These are phyloP conservation scores for Philaethria dido DNA, from an alignment of 2,888 invertebrate genomes.

Conservation along the genomic window DNA sequence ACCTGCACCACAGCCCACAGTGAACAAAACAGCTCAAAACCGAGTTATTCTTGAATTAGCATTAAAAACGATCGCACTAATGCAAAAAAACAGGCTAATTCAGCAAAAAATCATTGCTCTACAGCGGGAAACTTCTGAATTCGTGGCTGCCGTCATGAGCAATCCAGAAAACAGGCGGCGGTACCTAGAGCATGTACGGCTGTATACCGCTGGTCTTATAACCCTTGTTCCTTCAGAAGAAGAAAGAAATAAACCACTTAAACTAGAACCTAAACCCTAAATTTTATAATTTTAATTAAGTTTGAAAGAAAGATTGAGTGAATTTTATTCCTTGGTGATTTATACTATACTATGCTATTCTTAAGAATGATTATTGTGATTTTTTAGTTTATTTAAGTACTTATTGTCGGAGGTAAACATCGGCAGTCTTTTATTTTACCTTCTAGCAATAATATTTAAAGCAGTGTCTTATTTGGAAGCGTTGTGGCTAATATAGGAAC, in stretches of 20 bases:
- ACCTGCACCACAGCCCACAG: conserved; percentile 35
- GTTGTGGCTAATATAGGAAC: conserved; percentile 68
- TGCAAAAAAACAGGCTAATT: conserved; percentile 85
- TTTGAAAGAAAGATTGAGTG: conserved; percentile 35
- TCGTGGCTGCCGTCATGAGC: conserved; percentile 83
- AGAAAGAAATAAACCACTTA: conserved; percentile 53
- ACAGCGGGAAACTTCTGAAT: conserved; percentile 85
- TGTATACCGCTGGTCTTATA: conserved; percentile 53
- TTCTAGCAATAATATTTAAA: conserved; percentile 63
- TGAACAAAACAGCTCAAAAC: conserved; percentile 64
- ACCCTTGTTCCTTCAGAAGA: conserved; percentile 45
- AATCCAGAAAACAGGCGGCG: conserved; percentile 74
- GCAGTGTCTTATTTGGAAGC: conserved; percentile 71
- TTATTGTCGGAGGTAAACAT: conserved; percentile 42
- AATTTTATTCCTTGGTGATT: conserved; percentile 27
- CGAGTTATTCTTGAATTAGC: conserved; percentile 85
- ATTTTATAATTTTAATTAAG: conserved; percentile 23
- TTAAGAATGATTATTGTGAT: conserved; percentile 29
- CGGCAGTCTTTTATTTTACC: conserved; percentile 26
- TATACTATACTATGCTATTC: conserved; percentile 19
- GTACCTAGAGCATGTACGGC: conserved; percentile 61
- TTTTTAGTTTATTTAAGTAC: conserved; percentile 40
- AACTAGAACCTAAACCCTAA: conserved; percentile 55
- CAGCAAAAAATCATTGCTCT: conserved; percentile 85
- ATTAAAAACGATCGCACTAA: conserved; percentile 85